These are phyloP conservation scores for Mobula birostris DNA, from an alignment of 2,113 vertebrate species.

Conservation along the genomic window DNA sequence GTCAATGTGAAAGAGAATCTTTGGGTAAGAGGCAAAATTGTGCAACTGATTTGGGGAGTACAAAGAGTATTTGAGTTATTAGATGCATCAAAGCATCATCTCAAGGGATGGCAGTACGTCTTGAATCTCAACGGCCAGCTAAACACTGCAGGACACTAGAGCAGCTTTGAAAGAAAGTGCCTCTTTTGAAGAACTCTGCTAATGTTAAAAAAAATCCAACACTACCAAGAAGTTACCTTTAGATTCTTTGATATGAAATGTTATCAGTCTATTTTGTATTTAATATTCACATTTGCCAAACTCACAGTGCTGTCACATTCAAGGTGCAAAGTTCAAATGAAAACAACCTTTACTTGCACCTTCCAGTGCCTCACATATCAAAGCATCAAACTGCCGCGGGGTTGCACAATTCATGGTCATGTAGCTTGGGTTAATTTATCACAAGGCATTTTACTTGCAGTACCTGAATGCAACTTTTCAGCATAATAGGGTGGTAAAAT, in stretches of 20 bases:
- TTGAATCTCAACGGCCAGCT: neutral
- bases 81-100: too few species aligned
- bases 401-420: neutral
- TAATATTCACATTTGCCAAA: too few species aligned
- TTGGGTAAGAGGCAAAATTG: neutral
- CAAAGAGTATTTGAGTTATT: too few species aligned
- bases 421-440: neutral
- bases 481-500: neutral
- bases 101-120: neutral
- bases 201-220: neutral
- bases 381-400: neutral
- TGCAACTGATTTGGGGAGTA: neutral
- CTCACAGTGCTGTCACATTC: neutral
- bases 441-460: neutral
- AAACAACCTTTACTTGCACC: neutral
- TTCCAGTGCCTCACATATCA: neutral
- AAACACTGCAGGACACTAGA: neutral
- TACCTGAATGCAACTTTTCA: neutral
- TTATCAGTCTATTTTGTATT: neutral
- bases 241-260: neutral
- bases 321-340: neutral
- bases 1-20: neutral
- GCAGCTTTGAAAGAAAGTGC: neutral
- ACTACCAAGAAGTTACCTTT: neutral
- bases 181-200: neutral